A percentile compares a stretch with the other conserved stretches of the same genome.
Conservation (phyloP, 2,797 vertebrate species). For the Rhynchonycteris naso region DNA sequence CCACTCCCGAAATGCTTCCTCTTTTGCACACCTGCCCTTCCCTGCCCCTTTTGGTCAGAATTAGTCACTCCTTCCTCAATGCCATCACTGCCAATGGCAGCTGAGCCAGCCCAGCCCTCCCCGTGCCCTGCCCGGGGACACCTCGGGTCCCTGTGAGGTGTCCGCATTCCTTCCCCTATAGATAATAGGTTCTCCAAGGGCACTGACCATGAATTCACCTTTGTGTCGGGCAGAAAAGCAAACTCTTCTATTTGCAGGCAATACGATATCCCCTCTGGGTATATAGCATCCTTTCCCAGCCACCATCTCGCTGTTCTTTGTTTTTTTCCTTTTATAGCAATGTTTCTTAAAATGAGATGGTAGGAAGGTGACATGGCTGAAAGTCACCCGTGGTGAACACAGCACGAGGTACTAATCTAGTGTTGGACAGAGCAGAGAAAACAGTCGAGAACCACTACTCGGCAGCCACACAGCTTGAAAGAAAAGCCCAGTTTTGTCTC, state of each 20-base stretch:
- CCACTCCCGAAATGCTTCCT: neutral
- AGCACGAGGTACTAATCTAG: neutral
- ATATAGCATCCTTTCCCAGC: neutral
- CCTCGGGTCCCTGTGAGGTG: neutral
- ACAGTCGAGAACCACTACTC: accelerated
- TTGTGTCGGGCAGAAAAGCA: neutral
- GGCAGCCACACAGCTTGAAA: neutral
- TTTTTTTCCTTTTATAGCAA: neutral
- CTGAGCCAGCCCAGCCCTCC: neutral
- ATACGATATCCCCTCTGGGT: neutral
- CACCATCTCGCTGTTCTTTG: neutral
- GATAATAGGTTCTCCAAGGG: neutral
- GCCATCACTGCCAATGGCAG: neutral
- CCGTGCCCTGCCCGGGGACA: neutral
- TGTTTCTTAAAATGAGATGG: neutral
- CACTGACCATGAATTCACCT: neutral
- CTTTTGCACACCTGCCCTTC: neutral
- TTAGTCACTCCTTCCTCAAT: neutral
- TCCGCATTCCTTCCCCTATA: neutral
- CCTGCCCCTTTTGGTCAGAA: neutral
- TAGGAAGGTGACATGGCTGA: neutral
- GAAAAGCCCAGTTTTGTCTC: neutral
- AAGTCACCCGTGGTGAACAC: neutral
- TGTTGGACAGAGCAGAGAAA: neutral
- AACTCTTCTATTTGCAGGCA: neutral